Evolutionary conservation across 2,113 vertebrate species (phyloP).

Genomic region (Ictidomys tridecemlineatus): DNA sequence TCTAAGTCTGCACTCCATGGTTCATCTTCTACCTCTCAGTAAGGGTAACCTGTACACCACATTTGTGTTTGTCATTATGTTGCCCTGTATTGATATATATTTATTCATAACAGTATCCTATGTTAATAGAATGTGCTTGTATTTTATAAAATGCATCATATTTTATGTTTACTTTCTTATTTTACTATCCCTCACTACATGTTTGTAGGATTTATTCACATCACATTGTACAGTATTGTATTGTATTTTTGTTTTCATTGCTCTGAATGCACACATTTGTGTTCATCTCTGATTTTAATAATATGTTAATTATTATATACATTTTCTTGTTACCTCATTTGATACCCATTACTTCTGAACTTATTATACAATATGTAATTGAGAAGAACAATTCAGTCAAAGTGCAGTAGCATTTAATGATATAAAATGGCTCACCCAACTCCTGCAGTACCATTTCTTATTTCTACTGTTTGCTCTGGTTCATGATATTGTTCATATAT

Average conservation of each 20-base stretch:
- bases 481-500: background rate
- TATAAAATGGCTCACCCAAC: background rate
- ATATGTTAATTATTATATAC: background rate
- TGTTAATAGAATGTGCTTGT: background rate
- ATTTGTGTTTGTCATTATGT: background rate
- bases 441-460: background rate
- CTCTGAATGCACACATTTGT: background rate
- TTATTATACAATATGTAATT: background rate
- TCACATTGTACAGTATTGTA: accelerated
- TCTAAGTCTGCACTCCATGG: background rate
- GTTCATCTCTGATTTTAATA: background rate
- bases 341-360: background rate
- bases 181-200: background rate
- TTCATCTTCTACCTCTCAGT: too few relatives aligned
- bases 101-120: background rate
- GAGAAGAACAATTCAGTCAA: background rate
- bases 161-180: background rate
- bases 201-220: background rate
- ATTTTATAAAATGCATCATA: background rate
- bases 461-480: background rate
- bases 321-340: background rate
- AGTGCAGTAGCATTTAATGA: background rate
- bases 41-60: background rate
- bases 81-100: background rate
- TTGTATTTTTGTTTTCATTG: background rate